Conservation (phyloP, 2,888 invertebrate species). For the Habrosyne pyritoides region DNA sequence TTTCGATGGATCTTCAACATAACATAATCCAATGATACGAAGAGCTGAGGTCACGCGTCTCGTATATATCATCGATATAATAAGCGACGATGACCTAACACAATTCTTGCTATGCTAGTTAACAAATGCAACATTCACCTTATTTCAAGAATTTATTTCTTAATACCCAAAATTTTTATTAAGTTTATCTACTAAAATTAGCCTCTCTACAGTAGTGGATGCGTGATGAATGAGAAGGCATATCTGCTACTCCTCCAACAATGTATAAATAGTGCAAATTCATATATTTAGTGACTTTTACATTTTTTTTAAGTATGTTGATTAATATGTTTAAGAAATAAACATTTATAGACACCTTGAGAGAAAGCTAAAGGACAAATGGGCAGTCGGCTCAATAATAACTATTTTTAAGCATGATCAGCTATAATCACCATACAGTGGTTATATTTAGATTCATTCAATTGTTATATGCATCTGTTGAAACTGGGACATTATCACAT, state of each 20-base stretch:
- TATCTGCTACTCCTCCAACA: too few species aligned
- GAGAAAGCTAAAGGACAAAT: too few species aligned
- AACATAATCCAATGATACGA: conserved; percentile 41
- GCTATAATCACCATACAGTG: neutral
- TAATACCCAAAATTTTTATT: neutral
- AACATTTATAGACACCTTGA: too few species aligned
- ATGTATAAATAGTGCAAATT: too few species aligned
- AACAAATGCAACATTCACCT: conserved; percentile 28
- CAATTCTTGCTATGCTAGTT: conserved; percentile 32
- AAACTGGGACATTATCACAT: conserved; percentile 41
- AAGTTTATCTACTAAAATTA: conserved; percentile 13
- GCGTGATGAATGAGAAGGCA: too few species aligned
- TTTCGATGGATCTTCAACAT: conserved; percentile 40
- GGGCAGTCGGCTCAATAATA: too few species aligned
- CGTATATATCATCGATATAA: conserved; percentile 64
- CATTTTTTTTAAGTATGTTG: too few species aligned
- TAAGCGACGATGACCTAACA: conserved; percentile 63
- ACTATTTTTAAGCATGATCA: too few species aligned
- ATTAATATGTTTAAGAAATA: too few species aligned
- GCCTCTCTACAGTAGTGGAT: too few species aligned
- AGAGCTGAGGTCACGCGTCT: conserved; percentile 52
- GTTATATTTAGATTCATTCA: conserved; percentile 15
- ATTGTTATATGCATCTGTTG: conserved; percentile 33
- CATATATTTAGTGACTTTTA: too few species aligned
- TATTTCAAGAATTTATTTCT: conserved; percentile 20